Evolutionary conservation across 2,113 vertebrate genomes (phyloP).

Genomic region (Sigmodon hispidus): DNA sequence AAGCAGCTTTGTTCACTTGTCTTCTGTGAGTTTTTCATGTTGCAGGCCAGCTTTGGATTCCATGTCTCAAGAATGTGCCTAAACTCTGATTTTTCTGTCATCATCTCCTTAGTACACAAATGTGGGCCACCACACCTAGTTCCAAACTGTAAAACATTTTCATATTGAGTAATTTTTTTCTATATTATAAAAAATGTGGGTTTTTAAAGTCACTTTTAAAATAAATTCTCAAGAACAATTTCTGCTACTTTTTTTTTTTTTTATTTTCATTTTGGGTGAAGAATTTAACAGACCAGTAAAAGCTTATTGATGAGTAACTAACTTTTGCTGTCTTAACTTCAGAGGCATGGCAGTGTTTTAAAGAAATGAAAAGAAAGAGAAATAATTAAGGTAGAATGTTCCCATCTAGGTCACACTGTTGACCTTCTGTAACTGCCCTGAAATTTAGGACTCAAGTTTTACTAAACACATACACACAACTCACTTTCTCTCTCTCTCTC

Average conservation of each 20-base stretch:
- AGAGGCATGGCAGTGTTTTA: background rate
- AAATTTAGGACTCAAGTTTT: background rate
- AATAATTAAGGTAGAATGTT: background rate
- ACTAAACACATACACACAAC: background rate
- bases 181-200: background rate
- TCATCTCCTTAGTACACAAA: background rate
- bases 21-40: background rate
- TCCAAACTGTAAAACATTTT: background rate
- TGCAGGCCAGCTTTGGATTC: background rate
- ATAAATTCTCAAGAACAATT: background rate
- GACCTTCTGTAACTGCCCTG: background rate
- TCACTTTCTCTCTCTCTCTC: too few relatives aligned
- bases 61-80: background rate
- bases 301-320: background rate
- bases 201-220: background rate
- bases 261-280: background rate
- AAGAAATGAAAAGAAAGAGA: background rate
- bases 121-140: background rate
- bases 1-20: background rate
- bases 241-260: too few relatives aligned
- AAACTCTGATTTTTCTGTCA: background rate
- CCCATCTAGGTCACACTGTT: background rate
- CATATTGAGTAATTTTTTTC: background rate
- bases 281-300: constrained; percentile 15
- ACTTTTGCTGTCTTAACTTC: background rate